Percentiles rank a stretch among this genome's conserved stretches.
Evolutionary conservation across 2,113 vertebrate species (phyloP).

Genomic region (Oxyura jamaicensis): DNA sequence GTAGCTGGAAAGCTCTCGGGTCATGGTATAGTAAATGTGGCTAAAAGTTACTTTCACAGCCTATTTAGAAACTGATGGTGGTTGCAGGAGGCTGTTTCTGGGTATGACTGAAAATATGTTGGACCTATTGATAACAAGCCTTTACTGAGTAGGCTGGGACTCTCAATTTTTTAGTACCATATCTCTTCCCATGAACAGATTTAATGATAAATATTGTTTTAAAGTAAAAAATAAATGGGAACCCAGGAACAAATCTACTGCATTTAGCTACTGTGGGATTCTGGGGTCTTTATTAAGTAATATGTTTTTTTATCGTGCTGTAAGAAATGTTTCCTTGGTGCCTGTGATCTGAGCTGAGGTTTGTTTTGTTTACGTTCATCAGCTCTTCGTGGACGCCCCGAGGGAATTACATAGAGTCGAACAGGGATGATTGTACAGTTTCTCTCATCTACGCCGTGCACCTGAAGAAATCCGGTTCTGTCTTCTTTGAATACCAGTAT

Average conservation of each 20-base stretch:
- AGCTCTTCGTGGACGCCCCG: conserved; percentile 91
- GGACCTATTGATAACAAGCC: neutral
- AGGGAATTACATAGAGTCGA: conserved; percentile 94
- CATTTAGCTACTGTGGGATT: neutral
- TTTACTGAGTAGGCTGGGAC: neutral
- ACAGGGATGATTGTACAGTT: conserved; percentile 95
- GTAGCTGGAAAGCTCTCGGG: neutral
- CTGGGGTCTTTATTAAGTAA: neutral
- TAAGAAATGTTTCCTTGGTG: neutral
- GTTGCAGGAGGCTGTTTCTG: neutral
- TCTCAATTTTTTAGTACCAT: neutral
- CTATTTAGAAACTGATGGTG: neutral
- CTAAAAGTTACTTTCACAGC: neutral
- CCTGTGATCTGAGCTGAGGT: neutral
- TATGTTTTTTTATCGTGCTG: neutral
- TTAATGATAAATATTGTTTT: neutral
- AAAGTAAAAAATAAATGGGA: neutral
- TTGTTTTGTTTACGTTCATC: conserved; percentile 56
- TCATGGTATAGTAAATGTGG: neutral
- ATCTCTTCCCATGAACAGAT: neutral
- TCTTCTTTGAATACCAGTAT: conserved; percentile 96
- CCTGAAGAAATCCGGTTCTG: conserved; percentile 92
- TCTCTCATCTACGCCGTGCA: conserved; percentile 95
- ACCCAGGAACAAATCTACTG: neutral
- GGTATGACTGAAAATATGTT: neutral